Evolutionary conservation across 2,113 vertebrate genomes (phyloP).

Genomic region (Mormyrus lacerda): DNA sequence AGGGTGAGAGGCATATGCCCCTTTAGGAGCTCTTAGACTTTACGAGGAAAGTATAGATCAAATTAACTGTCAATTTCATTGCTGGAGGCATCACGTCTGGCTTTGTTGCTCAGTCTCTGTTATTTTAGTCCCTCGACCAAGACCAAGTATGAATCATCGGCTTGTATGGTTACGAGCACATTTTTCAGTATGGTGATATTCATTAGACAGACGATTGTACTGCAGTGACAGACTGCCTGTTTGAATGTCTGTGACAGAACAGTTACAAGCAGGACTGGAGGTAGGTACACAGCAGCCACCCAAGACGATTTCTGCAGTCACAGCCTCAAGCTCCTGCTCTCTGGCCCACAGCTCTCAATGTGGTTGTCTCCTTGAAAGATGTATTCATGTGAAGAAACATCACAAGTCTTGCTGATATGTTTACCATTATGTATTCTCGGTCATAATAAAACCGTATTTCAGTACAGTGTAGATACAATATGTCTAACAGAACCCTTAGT

Average conservation of each 20-base stretch:
- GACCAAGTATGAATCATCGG: constrained; percentile 59
- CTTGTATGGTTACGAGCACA: constrained; percentile 59
- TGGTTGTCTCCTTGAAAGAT: not conserved
- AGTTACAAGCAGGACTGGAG: not conserved
- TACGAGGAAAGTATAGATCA: constrained; percentile 55
- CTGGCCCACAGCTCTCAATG: not conserved
- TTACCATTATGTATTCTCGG: not conserved
- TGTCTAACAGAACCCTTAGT: not conserved
- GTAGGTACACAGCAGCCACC: not conserved
- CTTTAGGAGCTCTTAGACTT: constrained; percentile 21
- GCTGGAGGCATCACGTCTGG: constrained; percentile 45
- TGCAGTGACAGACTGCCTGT: constrained; percentile 51
- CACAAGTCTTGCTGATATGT: too few species aligned
- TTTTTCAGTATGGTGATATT: constrained; percentile 31
- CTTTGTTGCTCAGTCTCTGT: constrained; percentile 59
- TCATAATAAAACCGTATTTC: not conserved
- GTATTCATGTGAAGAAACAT: not conserved
- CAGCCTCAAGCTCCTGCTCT: not conserved
- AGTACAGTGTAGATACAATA: not conserved
- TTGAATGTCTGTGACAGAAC: constrained; percentile 10
- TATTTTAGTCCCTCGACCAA: constrained; percentile 61
- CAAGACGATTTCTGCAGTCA: not conserved
- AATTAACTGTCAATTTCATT: constrained; percentile 57
- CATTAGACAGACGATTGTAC: constrained; percentile 30
- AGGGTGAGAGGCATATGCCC: constrained; percentile 48